Conservation (phyloP, 2,113 vertebrate species). For the Forbesichthys agassizii region DNA sequence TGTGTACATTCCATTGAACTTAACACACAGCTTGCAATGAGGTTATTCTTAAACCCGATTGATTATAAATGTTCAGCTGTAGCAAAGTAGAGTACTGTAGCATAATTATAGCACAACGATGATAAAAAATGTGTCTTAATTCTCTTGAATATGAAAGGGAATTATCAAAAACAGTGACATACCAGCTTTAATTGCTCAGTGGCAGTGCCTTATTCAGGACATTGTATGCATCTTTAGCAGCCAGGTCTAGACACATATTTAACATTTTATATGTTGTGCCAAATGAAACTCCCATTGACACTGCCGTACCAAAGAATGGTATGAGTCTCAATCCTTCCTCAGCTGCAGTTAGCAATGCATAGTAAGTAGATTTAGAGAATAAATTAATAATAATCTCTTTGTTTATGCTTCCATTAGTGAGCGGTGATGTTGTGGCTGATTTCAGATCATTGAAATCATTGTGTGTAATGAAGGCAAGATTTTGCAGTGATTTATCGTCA, state of each 20-base stretch:
- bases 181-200: slow-evolving; percentile 39
- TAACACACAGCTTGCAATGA: no score
- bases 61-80: no score
- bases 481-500: slow-evolving; percentile 64
- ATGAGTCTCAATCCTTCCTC: slow-evolving; percentile 54
- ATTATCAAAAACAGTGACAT: no score
- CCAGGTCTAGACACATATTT: slow-evolving; percentile 57
- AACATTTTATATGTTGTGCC: slow-evolving; percentile 62
- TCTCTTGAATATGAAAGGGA: no score
- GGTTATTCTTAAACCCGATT: no score
- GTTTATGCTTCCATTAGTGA: slow-evolving; percentile 51
- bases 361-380: slow-evolving; percentile 6
- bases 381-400: slow-evolving; percentile 51
- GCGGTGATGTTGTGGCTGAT: slow-evolving; percentile 52
- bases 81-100: no score
- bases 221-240: slow-evolving; percentile 61
- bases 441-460: slow-evolving; percentile 68
- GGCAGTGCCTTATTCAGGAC: slow-evolving; percentile 64
- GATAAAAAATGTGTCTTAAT: no score
- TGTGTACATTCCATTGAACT: no score
- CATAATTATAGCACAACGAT: no score
- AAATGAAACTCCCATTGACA: slow-evolving; percentile 64
- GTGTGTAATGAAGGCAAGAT: slow-evolving; percentile 61
- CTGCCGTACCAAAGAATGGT: slow-evolving; percentile 64
- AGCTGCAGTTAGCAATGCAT: slow-evolving; percentile 31